Evolutionary conservation across 2,113 vertebrate genomes (phyloP).

Genomic region (Clarias magur): DNA sequence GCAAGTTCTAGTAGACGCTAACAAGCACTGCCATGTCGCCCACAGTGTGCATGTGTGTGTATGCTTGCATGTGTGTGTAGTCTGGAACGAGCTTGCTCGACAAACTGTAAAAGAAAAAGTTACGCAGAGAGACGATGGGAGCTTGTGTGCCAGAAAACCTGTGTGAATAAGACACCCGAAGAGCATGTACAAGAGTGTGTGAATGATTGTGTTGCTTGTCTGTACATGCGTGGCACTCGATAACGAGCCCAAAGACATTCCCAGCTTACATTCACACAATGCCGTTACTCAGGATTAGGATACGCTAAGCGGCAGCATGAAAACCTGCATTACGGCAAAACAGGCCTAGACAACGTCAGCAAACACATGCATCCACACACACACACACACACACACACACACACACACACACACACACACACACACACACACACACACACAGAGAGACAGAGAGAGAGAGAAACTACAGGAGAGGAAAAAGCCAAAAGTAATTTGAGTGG

Average conservation of each 20-base stretch:
- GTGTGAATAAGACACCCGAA: neutral
- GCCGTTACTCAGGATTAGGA: slow-evolving; percentile 72
- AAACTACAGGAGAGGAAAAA: slow-evolving; percentile 38
- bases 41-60: slow-evolving; percentile 19
- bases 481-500: neutral
- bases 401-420: neutral
- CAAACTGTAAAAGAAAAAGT: slow-evolving; percentile 35
- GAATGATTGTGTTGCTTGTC: neutral
- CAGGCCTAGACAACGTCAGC: slow-evolving; percentile 37
- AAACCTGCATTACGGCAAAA: slow-evolving; percentile 71
- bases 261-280: slow-evolving; percentile 52
- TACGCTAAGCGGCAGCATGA: slow-evolving; percentile 67
- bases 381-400: neutral
- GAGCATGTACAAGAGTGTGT: neutral
- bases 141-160: neutral
- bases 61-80: neutral
- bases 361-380: neutral
- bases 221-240: slow-evolving; percentile 6
- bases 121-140: neutral
- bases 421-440: neutral
- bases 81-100: slow-evolving; percentile 34
- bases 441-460: slow-evolving; percentile 41
- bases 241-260: neutral
- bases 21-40: slow-evolving; percentile 34
- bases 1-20: slow-evolving; percentile 29